Conservation (phyloP, 1,140 invertebrate genomes). For the Bombus pyrosoma region DNA sequence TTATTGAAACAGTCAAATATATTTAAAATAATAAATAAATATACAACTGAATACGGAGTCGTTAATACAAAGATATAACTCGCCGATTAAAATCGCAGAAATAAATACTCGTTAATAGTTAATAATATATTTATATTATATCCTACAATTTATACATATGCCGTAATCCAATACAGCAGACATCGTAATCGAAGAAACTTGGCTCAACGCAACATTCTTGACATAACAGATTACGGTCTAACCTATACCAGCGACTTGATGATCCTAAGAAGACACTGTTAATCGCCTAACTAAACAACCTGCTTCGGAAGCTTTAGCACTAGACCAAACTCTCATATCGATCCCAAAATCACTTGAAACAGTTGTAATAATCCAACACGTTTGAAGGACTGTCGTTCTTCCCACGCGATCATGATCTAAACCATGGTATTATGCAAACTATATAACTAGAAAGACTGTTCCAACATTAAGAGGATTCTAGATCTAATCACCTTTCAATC, state of each 20-base stretch:
- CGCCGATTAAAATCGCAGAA: too few species aligned
- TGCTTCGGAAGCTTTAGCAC: too few species aligned
- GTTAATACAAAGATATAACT: too few species aligned
- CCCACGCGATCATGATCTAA: not conserved
- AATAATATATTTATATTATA: too few species aligned
- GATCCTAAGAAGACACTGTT: not conserved
- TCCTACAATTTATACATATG: not conserved
- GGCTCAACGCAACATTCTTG: not conserved
- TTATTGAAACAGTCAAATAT: too few species aligned
- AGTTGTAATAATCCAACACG: not conserved
- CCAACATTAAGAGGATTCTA: too few species aligned
- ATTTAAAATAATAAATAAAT: too few species aligned
- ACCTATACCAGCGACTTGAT: not conserved
- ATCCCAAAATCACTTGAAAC: not conserved
- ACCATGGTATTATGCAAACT: not conserved
- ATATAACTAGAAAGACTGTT: too few species aligned
- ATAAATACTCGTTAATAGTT: too few species aligned
- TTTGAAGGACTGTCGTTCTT: not conserved
- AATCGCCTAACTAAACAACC: conserved; percentile 10
- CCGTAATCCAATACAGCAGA: not conserved
- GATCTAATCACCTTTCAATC: too few species aligned
- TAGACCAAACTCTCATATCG: not conserved
- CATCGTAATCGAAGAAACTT: not conserved
- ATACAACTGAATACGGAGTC: too few species aligned
- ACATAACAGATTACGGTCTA: not conserved